Percentiles rank a stretch among this genome's conserved stretches.
These are phyloP conservation scores for Macroglossus sobrinus DNA, from an alignment of 2,113 vertebrate species.

Conservation along the genomic window DNA sequence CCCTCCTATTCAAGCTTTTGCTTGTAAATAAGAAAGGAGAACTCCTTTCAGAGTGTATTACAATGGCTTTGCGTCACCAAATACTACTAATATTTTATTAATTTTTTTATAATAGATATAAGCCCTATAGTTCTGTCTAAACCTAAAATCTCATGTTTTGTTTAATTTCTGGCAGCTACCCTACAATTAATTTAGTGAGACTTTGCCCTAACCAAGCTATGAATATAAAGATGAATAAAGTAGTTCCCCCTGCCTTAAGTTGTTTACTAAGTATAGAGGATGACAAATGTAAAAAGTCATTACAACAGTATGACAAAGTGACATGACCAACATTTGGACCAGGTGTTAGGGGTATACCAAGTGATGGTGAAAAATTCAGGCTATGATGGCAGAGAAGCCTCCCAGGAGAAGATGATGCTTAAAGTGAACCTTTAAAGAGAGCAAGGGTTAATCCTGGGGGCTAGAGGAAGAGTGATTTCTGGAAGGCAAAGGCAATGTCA, in stretches of 20 bases:
- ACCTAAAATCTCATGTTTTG: not conserved
- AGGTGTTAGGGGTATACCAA: not conserved
- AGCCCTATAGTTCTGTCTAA: not conserved
- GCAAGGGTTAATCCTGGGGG: not conserved
- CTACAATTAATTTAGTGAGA: slow-evolving; percentile 28
- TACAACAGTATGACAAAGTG: not conserved
- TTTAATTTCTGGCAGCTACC: not conserved
- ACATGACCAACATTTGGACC: not conserved
- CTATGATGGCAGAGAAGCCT: not conserved
- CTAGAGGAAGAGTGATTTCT: not conserved
- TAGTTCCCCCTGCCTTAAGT: not conserved
- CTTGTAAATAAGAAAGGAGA: slow-evolving; percentile 11
- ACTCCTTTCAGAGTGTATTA: not conserved
- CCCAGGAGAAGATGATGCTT: not conserved
- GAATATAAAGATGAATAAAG: slow-evolving; percentile 39
- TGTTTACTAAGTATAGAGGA: not conserved
- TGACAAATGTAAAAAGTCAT: slow-evolving; percentile 27
- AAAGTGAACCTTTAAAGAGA: not conserved
- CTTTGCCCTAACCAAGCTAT: not conserved
- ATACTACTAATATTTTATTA: not conserved
- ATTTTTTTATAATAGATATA: slow-evolving; percentile 17
- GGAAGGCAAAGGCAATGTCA: not conserved
- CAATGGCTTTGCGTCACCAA: slow-evolving; percentile 20
- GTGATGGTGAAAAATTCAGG: not conserved
- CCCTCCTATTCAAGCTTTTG: not conserved